Percentiles rank a stretch among this genome's conserved stretches.
Evolutionary conservation across 2,888 invertebrate species (phyloP).

Genomic region (Antheraea yamamai): DNA sequence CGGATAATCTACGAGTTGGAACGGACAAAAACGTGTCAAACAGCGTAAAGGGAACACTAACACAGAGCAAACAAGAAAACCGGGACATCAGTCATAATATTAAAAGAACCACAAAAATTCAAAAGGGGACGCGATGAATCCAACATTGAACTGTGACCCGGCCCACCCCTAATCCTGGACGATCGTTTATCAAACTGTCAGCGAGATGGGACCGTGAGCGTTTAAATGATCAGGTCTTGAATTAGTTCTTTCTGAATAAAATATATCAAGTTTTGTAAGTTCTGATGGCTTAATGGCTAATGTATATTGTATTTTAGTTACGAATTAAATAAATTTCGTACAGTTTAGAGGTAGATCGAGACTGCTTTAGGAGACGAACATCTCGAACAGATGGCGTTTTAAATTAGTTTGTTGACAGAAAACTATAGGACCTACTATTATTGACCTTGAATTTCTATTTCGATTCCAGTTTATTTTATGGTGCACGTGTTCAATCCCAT

Average conservation of each 20-base stretch:
- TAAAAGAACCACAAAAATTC: constrained; percentile 17
- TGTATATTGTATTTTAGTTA: no score
- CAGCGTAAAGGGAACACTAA: neutral
- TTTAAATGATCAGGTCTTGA: constrained; percentile 3
- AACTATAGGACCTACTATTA: no score
- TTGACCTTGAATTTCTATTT: no score
- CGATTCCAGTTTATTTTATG: no score
- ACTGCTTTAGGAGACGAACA: no score
- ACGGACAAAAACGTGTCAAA: neutral
- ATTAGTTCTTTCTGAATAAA: constrained; percentile 12
- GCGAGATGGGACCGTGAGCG: constrained; percentile 1
- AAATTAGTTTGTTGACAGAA: no score
- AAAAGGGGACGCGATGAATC: constrained; percentile 11
- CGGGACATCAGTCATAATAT: constrained; percentile 18
- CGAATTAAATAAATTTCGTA: no score
- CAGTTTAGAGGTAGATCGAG: no score
- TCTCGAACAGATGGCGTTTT: no score
- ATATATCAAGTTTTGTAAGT: neutral
- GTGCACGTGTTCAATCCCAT: no score
- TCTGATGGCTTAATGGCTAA: no score
- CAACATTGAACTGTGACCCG: constrained; percentile 13
- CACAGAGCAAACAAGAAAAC: constrained; percentile 5
- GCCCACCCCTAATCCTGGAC: constrained; percentile 18
- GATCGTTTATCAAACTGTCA: constrained; percentile 22
- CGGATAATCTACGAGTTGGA: neutral